These are phyloP conservation scores for Sebastes paucispinis DNA, from an alignment of 2,797 vertebrate species.

Conservation along the genomic window DNA sequence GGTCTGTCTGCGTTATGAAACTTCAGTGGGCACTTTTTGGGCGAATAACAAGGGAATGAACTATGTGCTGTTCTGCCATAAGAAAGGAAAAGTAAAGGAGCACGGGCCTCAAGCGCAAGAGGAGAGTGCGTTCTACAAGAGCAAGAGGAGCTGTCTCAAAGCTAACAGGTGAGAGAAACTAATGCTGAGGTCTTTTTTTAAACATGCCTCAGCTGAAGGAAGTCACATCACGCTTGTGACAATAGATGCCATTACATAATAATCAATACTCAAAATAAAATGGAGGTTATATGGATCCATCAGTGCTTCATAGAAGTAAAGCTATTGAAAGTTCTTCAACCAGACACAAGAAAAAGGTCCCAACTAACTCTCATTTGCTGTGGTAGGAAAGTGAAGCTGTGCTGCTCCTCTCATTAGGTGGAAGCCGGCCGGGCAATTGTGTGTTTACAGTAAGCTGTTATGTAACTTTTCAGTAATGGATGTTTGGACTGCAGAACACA, in stretches of 20 bases:
- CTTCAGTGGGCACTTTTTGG: slow-evolving; percentile 90
- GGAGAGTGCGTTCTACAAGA: slow-evolving; percentile 70
- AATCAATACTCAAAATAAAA: neutral
- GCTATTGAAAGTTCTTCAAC: neutral
- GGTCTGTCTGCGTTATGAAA: slow-evolving; percentile 95
- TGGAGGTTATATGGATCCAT: neutral
- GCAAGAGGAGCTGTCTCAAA: slow-evolving; percentile 94
- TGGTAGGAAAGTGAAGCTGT: neutral
- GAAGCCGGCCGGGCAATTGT: slow-evolving; percentile 6
- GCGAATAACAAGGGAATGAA: slow-evolving; percentile 91
- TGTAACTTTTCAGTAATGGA: slow-evolving; percentile 38
- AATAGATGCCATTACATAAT: neutral
- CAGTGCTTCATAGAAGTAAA: neutral
- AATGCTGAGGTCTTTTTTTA: slow-evolving; percentile 26
- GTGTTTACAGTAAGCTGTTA: slow-evolving; percentile 58
- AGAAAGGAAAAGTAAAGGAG: slow-evolving; percentile 80
- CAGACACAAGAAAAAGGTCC: neutral
- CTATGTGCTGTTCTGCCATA: slow-evolving; percentile 90
- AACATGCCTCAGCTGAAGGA: slow-evolving; percentile 2
- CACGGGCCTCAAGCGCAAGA: slow-evolving; percentile 51
- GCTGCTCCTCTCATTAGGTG: slow-evolving; percentile 28
- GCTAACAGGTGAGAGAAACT: slow-evolving; percentile 85
- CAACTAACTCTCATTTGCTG: neutral
- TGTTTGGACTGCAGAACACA: slow-evolving; percentile 39
- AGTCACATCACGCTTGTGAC: neutral